A percentile compares a stretch with the other conserved stretches of the same genome.
These are phyloP conservation scores for Ectropis crepuscularia DNA, from an alignment of 2,888 invertebrate genomes.

Conservation along the genomic window DNA sequence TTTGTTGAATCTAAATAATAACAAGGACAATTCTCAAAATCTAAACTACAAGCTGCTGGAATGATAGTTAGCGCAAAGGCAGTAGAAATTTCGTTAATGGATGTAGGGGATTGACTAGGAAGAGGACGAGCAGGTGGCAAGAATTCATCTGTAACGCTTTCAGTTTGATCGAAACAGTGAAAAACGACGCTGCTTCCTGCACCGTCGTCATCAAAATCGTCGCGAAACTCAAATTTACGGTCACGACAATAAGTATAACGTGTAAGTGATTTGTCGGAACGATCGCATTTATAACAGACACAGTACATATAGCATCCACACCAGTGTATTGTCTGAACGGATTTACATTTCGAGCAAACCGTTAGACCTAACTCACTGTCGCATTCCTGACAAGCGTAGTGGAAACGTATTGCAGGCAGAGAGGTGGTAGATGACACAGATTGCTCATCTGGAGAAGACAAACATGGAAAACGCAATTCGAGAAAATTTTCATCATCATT, in stretches of 20 bases:
- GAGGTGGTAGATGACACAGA: no score
- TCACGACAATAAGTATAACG: background rate
- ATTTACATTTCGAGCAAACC: background rate
- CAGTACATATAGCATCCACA: background rate
- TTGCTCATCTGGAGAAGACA: no score
- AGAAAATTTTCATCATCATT: no score
- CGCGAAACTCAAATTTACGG: background rate
- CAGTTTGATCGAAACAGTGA: background rate
- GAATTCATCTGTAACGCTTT: background rate
- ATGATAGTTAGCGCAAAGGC: background rate
- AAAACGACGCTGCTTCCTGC: background rate
- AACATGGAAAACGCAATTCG: no score
- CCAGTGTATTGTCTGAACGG: background rate
- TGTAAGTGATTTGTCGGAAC: background rate
- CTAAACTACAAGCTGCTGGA: background rate
- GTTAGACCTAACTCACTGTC: no score
- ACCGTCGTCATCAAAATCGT: background rate
- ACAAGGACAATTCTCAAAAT: background rate
- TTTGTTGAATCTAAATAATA: no score
- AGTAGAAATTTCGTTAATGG: background rate
- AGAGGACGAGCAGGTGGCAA: background rate
- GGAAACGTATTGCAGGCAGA: no score
- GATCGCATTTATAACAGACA: background rate
- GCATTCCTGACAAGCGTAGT: no score
- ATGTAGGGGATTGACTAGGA: background rate